These are phyloP conservation scores for Ichneumon xanthorius DNA, from an alignment of 2,888 invertebrate genomes.

Conservation along the genomic window DNA sequence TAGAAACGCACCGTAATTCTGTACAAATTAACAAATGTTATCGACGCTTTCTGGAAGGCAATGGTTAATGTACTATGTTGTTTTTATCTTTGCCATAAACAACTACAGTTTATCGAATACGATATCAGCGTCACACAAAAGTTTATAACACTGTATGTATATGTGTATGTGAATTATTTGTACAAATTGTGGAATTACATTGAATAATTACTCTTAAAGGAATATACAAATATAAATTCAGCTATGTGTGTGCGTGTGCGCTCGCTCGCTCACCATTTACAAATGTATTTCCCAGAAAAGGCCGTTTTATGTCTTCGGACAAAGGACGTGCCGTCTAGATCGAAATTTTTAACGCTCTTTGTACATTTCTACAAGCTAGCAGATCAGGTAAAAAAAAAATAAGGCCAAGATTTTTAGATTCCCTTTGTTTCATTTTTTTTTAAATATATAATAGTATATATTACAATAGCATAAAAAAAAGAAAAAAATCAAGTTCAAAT, in stretches of 20 bases:
- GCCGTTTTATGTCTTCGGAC: conserved; percentile 1
- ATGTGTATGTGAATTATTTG: conserved; percentile 16
- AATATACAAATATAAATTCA: conserved; percentile 69
- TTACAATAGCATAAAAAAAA: conserved; percentile 36
- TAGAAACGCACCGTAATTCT: conserved; percentile 28
- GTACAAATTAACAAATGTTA: conserved; percentile 45
- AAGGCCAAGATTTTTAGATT: conserved; percentile 61
- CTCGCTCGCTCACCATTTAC: conserved; percentile 25
- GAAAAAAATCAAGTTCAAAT: conserved; percentile 17
- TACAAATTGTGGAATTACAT: conserved; percentile 73
- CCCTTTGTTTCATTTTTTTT: conserved; percentile 68
- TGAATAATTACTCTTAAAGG: conserved; percentile 72
- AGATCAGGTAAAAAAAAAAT: conserved; percentile 75
- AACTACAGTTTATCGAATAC: not conserved
- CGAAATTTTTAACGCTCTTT: not conserved
- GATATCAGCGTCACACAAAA: not conserved
- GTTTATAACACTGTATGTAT: not conserved
- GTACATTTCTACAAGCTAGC: conserved; percentile 67
- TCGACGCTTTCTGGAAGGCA: conserved; percentile 34
- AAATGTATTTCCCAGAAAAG: conserved; percentile 42
- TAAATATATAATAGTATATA: conserved; percentile 65
- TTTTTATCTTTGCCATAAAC: not conserved
- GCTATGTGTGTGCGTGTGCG: conserved; percentile 45
- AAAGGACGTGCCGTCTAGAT: not conserved
- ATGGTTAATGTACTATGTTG: not conserved